Percentiles rank a stretch among this genome's conserved stretches.
These are phyloP conservation scores for Nipponacmea schrenckii DNA, from an alignment of 2,888 invertebrate species.

Conservation along the genomic window DNA sequence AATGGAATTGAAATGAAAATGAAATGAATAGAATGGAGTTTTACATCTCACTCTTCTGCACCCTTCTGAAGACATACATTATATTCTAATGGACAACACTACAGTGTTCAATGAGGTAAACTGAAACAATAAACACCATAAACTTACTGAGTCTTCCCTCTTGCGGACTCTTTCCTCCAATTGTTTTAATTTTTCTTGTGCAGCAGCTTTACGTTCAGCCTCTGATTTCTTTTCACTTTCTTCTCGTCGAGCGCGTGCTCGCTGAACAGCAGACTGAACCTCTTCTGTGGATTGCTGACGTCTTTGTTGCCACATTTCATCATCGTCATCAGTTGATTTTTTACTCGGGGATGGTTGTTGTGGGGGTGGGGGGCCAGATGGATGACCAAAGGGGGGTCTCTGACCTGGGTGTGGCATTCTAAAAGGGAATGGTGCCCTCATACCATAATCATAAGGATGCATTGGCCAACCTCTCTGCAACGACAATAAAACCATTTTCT, in stretches of 20 bases:
- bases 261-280: slow-evolving; percentile 77
- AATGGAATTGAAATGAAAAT: too few relatives aligned
- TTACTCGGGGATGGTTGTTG: slow-evolving; percentile 38
- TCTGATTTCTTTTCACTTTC: slow-evolving; percentile 80
- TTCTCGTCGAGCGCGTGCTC: slow-evolving; percentile 84
- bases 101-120: too few relatives aligned
- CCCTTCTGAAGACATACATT: too few relatives aligned
- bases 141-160: slow-evolving; percentile 64
- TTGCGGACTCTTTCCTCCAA: slow-evolving; percentile 75
- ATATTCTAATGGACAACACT: too few relatives aligned
- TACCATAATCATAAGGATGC: slow-evolving; percentile 13
- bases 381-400: slow-evolving; percentile 5
- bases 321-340: slow-evolving; percentile 70
- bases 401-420: slow-evolving; percentile 20
- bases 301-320: slow-evolving; percentile 79
- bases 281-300: slow-evolving; percentile 73
- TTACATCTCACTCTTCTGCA: not conserved
- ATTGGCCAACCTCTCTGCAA: slow-evolving; percentile 5
- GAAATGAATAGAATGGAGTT: not conserved
- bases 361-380: slow-evolving; percentile 34
- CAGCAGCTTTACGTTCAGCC: slow-evolving; percentile 69
- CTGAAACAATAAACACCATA: too few relatives aligned
- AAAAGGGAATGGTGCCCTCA: slow-evolving; percentile 21
- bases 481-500: not conserved
- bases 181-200: slow-evolving; percentile 77